These are phyloP conservation scores for Halichoerus grypus DNA, from an alignment of 2,113 vertebrate genomes.

Conservation along the genomic window DNA sequence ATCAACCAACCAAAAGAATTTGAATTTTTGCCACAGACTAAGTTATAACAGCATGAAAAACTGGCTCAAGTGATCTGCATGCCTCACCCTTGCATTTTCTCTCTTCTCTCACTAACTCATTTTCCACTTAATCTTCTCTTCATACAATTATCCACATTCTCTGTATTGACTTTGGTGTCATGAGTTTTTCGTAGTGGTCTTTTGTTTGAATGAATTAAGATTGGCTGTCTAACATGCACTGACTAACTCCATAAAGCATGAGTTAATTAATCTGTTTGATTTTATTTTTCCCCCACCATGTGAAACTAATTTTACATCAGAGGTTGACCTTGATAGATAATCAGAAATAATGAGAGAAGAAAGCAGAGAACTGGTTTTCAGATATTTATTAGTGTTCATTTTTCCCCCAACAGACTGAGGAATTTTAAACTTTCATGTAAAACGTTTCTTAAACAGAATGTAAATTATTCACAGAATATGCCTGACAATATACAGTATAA, in stretches of 20 bases:
- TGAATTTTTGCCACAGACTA: background rate
- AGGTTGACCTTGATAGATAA: background rate
- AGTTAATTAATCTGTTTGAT: background rate
- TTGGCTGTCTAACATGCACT: background rate
- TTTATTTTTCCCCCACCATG: background rate
- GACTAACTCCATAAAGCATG: background rate
- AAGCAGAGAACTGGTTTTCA: background rate
- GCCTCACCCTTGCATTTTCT: background rate
- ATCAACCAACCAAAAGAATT: background rate
- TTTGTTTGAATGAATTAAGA: background rate
- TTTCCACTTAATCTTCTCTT: background rate
- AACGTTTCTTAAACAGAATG: constrained; percentile 26
- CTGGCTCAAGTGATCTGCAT: background rate
- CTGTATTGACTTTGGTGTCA: background rate
- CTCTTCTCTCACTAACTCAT: background rate
- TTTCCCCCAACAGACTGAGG: background rate
- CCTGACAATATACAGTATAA: constrained; percentile 9
- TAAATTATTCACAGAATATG: constrained; percentile 30
- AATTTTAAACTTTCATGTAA: constrained; percentile 64
- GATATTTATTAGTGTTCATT: background rate
- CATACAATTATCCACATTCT: background rate
- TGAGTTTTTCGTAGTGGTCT: background rate
- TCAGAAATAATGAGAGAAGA: constrained; percentile 3
- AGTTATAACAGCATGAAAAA: background rate
- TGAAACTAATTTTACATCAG: background rate